Percentiles rank a stretch among this genome's conserved stretches.
phyloP scores from a whole-genome alignment of 1,140 invertebrate species.

The Tetraneura akinire region DNA sequence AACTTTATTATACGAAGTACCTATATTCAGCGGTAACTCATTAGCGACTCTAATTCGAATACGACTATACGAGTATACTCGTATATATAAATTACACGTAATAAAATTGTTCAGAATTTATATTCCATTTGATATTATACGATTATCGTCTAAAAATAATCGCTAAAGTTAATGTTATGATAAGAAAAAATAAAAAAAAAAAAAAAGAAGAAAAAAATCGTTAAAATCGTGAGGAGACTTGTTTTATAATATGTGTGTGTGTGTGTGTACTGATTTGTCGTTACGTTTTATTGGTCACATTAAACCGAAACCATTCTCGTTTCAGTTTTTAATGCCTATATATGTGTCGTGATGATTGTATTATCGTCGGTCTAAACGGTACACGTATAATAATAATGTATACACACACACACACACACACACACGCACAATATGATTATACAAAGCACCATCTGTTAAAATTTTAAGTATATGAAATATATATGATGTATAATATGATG shows the following conservation, averaged over 20 bases:
- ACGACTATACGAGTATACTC: too few species aligned
- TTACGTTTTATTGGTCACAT: slow-evolving; percentile 39
- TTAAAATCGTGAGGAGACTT: slow-evolving; percentile 22
- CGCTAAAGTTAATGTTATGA: not conserved
- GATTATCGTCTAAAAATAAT: slow-evolving; percentile 41
- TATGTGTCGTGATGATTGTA: slow-evolving; percentile 18
- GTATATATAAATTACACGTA: too few species aligned
- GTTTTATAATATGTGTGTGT: too few species aligned
- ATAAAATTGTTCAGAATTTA: slow-evolving; percentile 27
- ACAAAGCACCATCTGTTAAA: slow-evolving; percentile 3
- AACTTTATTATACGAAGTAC: too few species aligned
- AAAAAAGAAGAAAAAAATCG: not conserved
- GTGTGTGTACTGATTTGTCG: slow-evolving; percentile 30
- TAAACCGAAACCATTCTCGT: slow-evolving; percentile 37
- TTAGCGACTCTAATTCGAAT: slow-evolving; percentile 27
- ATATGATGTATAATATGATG: too few species aligned
- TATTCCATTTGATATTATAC: not conserved
- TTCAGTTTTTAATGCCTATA: slow-evolving; percentile 44
- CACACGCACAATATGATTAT: not conserved
- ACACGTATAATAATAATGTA: not conserved
- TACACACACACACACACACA: not conserved
- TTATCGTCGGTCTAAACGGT: slow-evolving; percentile 3
- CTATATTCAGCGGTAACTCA: slow-evolving; percentile 15
- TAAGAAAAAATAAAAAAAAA: too few species aligned
- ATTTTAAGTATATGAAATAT: not conserved